These are phyloP conservation scores for Streblospio benedicti DNA, from an alignment of 1,140 invertebrate genomes.

Conservation along the genomic window DNA sequence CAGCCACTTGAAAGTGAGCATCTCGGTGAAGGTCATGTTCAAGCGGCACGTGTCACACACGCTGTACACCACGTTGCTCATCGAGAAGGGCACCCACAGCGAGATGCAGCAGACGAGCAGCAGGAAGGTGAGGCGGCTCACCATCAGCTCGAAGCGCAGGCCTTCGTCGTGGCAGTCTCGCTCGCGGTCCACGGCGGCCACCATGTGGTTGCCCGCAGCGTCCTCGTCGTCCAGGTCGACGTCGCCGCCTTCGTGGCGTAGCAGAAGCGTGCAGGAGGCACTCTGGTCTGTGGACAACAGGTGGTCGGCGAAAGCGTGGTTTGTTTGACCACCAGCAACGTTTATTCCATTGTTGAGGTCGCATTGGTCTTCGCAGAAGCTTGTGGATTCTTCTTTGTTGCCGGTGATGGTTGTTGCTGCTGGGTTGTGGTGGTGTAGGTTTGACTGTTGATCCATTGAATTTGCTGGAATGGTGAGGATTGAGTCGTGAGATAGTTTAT, in stretches of 20 bases:
- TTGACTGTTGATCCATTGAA: no score
- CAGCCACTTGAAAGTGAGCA: constrained; percentile 16
- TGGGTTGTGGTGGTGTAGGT: no score
- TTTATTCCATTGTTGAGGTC: no score
- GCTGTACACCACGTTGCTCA: constrained; percentile 11
- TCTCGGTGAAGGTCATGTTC: background rate
- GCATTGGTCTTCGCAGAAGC: background rate
- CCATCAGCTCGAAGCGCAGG: background rate
- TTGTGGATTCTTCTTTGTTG: no score
- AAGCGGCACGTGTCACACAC: constrained; percentile 3
- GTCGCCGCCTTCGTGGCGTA: background rate
- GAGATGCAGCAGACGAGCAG: background rate
- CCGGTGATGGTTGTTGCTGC: no score
- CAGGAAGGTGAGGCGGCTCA: background rate
- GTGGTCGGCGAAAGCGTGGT: background rate
- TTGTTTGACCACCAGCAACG: background rate
- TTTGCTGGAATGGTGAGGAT: no score
- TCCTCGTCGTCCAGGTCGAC: background rate
- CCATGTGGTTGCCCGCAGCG: background rate
- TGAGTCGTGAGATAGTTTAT: no score
- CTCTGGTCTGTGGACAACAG: background rate
- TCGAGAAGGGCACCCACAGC: constrained; percentile 7
- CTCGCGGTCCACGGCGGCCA: background rate
- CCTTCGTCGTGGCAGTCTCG: background rate
- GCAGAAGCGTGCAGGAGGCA: constrained; percentile 1